Evolutionary conservation across 2,797 vertebrate genomes (phyloP).

Genomic region (Pogoniulus pusillus): DNA sequence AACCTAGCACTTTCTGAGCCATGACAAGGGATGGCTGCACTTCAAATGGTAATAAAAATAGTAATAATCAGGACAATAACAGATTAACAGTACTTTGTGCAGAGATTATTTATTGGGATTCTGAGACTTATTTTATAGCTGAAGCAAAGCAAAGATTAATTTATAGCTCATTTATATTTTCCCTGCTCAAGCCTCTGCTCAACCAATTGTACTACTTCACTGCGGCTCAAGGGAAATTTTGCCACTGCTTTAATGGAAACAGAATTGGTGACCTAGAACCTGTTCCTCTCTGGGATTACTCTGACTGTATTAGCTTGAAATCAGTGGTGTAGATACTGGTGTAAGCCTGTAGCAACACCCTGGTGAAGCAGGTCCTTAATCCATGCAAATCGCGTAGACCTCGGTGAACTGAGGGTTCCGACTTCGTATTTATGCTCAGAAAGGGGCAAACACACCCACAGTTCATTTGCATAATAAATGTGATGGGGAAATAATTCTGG

Average conservation of each 20-base stretch:
- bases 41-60: constrained; percentile 18
- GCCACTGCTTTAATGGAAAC: background rate
- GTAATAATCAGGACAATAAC: background rate
- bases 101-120: constrained; percentile 10
- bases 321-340: background rate
- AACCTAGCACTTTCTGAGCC: background rate
- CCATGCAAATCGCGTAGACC: constrained; percentile 17
- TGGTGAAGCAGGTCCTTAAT: background rate
- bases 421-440: constrained; percentile 70
- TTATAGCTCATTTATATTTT: constrained; percentile 1
- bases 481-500: constrained; percentile 72
- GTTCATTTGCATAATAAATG: constrained; percentile 75
- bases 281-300: background rate
- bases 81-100: background rate
- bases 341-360: background rate
- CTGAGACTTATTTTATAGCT: constrained; percentile 11
- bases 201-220: background rate
- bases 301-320: background rate
- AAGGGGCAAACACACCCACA: constrained; percentile 64
- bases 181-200: background rate
- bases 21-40: background rate
- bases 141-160: constrained; percentile 23
- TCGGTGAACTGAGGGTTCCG: constrained; percentile 68
- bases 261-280: constrained; percentile 13
- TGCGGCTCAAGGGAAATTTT: constrained; percentile 25